Base-by-base conservation (phyloP, 2,888 invertebrate genomes). In the Limenitis camilla region DNA sequence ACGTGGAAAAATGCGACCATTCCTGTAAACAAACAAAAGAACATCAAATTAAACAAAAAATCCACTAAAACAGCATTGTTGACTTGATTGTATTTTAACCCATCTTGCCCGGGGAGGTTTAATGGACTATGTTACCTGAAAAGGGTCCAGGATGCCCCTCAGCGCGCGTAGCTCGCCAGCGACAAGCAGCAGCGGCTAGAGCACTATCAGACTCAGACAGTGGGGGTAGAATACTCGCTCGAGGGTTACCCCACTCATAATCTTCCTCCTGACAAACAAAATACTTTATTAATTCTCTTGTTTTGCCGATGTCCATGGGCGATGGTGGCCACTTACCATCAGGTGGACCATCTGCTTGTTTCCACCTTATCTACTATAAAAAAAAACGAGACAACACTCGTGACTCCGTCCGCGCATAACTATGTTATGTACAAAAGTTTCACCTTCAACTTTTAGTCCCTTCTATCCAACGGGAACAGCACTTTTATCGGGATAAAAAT, bases 201-300 rank as follows among this genome's bases (percentile, higher is more conserved):
- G 75, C 68, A 3, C 81, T 81, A 59, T 90, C 89, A 0, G 76
- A 59, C 40, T 81, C 60, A 31, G 85, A 66, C 4, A 91, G 70
- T 0, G 86, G 71, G 0, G 90, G 88, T 0, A 84, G 78, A 3
- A 77, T 79, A 0, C 89, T 88, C 0, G 92, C 91, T 46, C 78
- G 75, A 0, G 93, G 92, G 74, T 95, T 95, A 4, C 96, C 96
- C 92, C 94, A 96, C 72, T 96, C 96, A 74, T 89, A 95, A 0
- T 91, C 89, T 64, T 94, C 93, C 74, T 96, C 96, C 93, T 94
- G 64, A 19, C 19, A 19, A 19, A 19, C 19, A 19, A 19, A 19
- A 19, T 3, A 19, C 3, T 9, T 32, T 5, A 42, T 19, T 6
- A 5, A 6, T 1, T 30, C 30, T 4, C 7, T 4, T 7, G 0